These are phyloP conservation scores for Metaphire vulgaris DNA, from an alignment of 1,140 invertebrate species.

Conservation along the genomic window DNA sequence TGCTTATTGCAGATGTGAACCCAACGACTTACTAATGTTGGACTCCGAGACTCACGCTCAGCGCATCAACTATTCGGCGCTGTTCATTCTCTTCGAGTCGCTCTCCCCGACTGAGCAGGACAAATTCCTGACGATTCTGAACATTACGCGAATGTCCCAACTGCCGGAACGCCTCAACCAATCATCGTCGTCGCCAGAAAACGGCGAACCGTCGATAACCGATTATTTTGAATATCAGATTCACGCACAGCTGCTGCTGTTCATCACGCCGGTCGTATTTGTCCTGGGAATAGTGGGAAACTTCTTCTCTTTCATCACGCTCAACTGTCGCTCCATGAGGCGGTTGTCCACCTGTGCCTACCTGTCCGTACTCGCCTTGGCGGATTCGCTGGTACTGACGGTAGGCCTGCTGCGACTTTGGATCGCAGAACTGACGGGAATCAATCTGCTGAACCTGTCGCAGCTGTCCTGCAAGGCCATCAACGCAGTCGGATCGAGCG, in stretches of 20 bases:
- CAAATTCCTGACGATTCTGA: not conserved
- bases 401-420: constrained; percentile 31
- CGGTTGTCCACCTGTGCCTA: constrained; percentile 32
- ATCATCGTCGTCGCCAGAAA: not conserved
- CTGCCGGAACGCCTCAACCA: not conserved
- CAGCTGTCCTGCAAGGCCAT: constrained; percentile 35
- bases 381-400: constrained; percentile 43
- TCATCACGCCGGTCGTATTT: constrained; percentile 40
- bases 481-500: constrained; percentile 39
- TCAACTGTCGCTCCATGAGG: constrained; percentile 29
- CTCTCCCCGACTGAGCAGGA: not conserved
- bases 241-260: constrained; percentile 32
- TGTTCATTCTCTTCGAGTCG: not conserved
- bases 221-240: not conserved
- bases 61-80: not conserved
- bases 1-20: not conserved
- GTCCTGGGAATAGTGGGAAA: constrained; percentile 46
- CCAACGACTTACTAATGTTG: not conserved
- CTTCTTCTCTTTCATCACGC: constrained; percentile 39
- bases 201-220: not conserved
- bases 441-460: not conserved
- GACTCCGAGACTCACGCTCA: not conserved
- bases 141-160: not conserved
- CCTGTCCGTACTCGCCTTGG: constrained; percentile 40
- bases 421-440: constrained; percentile 6